phyloP scores from a whole-genome alignment of 2,797 vertebrate genomes.

The Peromyscus nudipes region DNA sequence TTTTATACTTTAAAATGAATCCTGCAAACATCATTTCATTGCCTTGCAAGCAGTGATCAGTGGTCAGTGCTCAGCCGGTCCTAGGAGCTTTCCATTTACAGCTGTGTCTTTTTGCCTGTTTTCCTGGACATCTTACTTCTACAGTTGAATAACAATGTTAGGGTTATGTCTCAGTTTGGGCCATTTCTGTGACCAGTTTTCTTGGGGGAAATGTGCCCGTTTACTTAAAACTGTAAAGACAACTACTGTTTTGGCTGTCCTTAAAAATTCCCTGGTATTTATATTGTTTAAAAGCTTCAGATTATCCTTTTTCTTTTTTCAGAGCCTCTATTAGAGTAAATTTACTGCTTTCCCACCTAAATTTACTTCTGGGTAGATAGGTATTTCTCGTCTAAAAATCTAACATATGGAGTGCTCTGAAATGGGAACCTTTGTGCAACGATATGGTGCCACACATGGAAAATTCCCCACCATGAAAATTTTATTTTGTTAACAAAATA shows the following conservation, averaged over 20 bases:
- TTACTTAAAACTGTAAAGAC: neutral
- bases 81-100: neutral
- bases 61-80: neutral
- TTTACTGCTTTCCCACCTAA: neutral
- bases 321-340: neutral
- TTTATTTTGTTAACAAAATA: neutral
- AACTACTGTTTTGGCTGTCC: slow-evolving; percentile 1
- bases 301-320: neutral
- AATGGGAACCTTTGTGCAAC: neutral
- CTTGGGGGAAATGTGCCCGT: neutral
- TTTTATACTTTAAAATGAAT: neutral
- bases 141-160: neutral
- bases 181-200: neutral
- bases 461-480: neutral
- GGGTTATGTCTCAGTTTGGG: neutral
- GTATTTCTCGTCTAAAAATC: neutral
- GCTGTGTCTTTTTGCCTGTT: neutral
- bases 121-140: neutral
- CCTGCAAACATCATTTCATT: neutral
- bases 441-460: neutral
- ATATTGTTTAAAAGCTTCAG: slow-evolving; percentile 19
- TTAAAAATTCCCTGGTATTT: neutral
- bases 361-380: slow-evolving; percentile 30
- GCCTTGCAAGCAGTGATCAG: neutral
- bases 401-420: neutral